These are phyloP conservation scores for Xenops minutus DNA, from an alignment of 2,797 vertebrate species.

Conservation along the genomic window DNA sequence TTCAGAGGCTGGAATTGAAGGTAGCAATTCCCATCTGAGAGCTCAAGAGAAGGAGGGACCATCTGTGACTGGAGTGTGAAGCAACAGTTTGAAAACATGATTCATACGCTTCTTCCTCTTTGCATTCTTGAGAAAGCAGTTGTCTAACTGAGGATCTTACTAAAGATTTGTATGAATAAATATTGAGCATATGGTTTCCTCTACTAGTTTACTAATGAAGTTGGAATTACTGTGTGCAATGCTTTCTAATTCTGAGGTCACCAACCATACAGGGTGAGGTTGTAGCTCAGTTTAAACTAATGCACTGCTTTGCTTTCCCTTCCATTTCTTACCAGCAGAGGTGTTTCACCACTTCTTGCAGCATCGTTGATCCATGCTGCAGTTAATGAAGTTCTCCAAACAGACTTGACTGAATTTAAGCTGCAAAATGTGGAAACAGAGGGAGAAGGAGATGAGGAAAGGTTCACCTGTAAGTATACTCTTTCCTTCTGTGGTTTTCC, in stretches of 20 bases:
- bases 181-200: slow-evolving; percentile 27
- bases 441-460: slow-evolving; percentile 35
- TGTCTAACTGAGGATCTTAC: background rate
- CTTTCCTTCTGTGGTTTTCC: background rate
- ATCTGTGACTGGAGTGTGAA: background rate
- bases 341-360: slow-evolving; percentile 71
- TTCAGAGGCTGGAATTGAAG: background rate
- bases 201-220: background rate
- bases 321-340: slow-evolving; percentile 70
- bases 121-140: background rate
- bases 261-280: background rate
- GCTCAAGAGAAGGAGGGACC: background rate
- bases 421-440: slow-evolving; percentile 70
- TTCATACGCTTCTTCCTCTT: slow-evolving; percentile 21
- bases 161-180: slow-evolving; percentile 25
- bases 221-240: background rate
- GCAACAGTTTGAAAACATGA: slow-evolving; percentile 49
- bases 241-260: slow-evolving; percentile 3
- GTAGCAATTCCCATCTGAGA: background rate
- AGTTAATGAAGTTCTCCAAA: slow-evolving; percentile 77
- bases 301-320: background rate
- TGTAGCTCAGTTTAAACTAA: background rate
- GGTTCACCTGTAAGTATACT: slow-evolving; percentile 60
- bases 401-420: slow-evolving; percentile 82
- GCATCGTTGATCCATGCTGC: slow-evolving; percentile 81